Conservation (phyloP, 1,140 invertebrate genomes). For the Steinernema khuongi region DNA sequence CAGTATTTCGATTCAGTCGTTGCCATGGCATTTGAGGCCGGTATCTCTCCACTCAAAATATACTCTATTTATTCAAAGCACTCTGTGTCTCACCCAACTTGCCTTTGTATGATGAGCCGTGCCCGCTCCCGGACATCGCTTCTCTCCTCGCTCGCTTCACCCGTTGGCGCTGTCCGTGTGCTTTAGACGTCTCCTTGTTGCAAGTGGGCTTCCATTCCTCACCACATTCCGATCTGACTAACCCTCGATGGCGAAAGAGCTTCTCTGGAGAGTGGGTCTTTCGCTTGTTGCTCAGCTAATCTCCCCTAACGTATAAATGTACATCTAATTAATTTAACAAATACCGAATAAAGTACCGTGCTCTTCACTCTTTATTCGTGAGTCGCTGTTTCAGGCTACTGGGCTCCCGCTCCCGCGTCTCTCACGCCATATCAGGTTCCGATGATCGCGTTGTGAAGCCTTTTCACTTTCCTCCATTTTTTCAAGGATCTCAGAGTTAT, state of each 20-base stretch:
- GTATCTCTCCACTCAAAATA: neutral
- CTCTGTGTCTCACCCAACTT: neutral
- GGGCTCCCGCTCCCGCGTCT: neutral
- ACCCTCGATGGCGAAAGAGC: neutral
- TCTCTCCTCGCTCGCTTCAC: neutral
- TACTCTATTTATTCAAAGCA: neutral
- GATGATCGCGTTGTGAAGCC: constrained; percentile 9
- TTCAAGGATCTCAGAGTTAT: constrained; percentile 5
- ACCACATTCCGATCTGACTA: neutral
- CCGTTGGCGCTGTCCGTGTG: neutral
- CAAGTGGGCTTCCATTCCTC: neutral
- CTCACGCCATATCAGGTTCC: neutral
- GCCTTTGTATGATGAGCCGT: neutral
- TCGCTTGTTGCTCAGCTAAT: constrained; percentile 1
- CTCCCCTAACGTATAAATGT: neutral
- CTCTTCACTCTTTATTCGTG: neutral
- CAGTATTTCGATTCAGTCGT: constrained; percentile 1
- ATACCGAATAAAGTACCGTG: neutral
- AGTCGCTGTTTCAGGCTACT: constrained; percentile 3
- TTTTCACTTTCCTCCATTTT: neutral
- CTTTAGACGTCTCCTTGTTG: neutral
- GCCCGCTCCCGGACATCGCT: neutral
- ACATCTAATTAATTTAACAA: neutral
- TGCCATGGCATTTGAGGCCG: constrained; percentile 8
- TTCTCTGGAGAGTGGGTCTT: neutral